Evolutionary conservation across 2,888 invertebrate genomes (phyloP).

Genomic region (Apoderus coryli): DNA sequence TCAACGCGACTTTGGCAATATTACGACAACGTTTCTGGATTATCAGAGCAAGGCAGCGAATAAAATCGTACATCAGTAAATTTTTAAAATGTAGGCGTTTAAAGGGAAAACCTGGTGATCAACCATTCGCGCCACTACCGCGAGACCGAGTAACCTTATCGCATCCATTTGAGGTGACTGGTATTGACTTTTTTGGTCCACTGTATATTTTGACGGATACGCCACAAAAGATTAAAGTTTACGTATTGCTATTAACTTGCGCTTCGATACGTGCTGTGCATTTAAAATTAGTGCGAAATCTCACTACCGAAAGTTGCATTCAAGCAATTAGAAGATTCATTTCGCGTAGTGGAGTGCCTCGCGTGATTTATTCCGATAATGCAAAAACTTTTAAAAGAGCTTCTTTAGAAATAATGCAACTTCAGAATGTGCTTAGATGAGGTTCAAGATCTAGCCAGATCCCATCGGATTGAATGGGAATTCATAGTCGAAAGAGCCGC

Average conservation of each 20-base stretch:
- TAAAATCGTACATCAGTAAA: neutral
- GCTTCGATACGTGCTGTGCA: slow-evolving; percentile 8
- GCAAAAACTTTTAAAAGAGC: slow-evolving; percentile 8
- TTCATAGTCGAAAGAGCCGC: slow-evolving; percentile 3
- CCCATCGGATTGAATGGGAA: slow-evolving; percentile 2
- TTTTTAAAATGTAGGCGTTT: neutral
- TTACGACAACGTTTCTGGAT: no score
- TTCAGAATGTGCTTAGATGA: no score
- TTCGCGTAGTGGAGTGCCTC: slow-evolving; percentile 8
- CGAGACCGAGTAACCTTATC: slow-evolving; percentile 2
- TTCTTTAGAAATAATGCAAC: neutral
- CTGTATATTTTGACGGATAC: no score
- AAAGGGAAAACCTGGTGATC: slow-evolving; percentile 4
- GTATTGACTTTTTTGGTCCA: slow-evolving; percentile 3
- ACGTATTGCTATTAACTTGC: slow-evolving; percentile 9
- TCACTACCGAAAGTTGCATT: slow-evolving; percentile 9
- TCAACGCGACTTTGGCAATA: no score
- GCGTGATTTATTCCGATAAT: slow-evolving; percentile 7
- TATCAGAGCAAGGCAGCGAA: slow-evolving; percentile 5
- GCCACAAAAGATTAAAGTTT: slow-evolving; percentile 6
- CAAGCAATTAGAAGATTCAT: slow-evolving; percentile 7
- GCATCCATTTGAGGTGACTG: slow-evolving; percentile 3
- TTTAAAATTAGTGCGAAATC: slow-evolving; percentile 7
- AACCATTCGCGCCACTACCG: slow-evolving; percentile 6
- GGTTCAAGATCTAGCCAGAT: neutral